phyloP scores from a whole-genome alignment of 2,888 invertebrate genomes.

The Eupithecia dodoneata region DNA sequence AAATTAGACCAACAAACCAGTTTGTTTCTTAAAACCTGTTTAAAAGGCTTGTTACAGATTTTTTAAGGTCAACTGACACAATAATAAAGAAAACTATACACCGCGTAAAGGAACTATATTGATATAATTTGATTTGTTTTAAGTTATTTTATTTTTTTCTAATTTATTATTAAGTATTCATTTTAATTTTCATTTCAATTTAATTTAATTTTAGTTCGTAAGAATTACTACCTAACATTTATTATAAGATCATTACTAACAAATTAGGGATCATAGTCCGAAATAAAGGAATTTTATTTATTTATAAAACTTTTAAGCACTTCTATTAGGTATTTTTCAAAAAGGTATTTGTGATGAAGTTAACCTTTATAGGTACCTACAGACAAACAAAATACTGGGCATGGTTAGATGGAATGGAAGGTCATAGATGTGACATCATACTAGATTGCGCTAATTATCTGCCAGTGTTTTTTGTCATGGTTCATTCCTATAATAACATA shows the following conservation, averaged over 20 bases:
- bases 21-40: background rate
- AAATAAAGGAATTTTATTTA: no score
- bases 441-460: constrained; percentile 64
- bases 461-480: constrained; percentile 18
- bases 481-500: constrained; percentile 4
- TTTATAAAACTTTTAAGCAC: background rate
- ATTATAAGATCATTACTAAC: no score
- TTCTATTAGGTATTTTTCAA: background rate
- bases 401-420: constrained; percentile 48
- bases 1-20: background rate
- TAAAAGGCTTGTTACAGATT: background rate
- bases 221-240: no score
- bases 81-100: background rate
- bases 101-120: no score
- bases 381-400: background rate
- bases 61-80: background rate
- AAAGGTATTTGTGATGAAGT: background rate
- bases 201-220: no score
- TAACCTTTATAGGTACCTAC: background rate
- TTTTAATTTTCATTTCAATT: no score
- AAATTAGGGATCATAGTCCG: no score
- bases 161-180: no score
- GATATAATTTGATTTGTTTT: no score
- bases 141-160: no score
- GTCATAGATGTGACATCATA: constrained; percentile 54